Evolutionary conservation across 2,113 vertebrate species (phyloP).

Genomic region (Felis chaus): DNA sequence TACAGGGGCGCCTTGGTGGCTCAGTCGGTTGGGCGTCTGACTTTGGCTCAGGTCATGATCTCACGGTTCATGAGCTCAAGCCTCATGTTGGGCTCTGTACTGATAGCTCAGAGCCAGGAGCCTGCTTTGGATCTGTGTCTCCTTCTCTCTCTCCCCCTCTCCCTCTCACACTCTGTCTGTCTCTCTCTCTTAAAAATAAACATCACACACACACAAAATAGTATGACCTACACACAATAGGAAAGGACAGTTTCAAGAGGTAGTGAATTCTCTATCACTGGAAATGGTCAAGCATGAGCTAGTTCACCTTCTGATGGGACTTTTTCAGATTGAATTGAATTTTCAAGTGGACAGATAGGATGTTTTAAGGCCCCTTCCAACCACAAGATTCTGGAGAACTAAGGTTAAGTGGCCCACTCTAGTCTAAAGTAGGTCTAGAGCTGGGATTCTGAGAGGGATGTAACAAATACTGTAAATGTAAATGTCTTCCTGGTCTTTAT

Average conservation of each 20-base stretch:
- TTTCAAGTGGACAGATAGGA: neutral
- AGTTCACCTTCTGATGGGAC: neutral
- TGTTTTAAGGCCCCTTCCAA: neutral
- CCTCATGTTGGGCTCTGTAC: too few species aligned
- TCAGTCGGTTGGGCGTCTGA: too few species aligned
- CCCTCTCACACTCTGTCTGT: too few species aligned
- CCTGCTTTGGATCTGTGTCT: too few species aligned
- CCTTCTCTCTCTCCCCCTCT: too few species aligned
- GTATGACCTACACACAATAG: neutral
- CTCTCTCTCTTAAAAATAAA: too few species aligned
- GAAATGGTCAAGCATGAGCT: neutral
- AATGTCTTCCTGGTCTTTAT: neutral
- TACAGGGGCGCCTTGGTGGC: neutral
- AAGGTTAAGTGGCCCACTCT: neutral
- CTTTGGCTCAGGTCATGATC: too few species aligned
- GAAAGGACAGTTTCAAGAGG: neutral
- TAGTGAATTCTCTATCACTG: neutral
- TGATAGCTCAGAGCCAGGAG: too few species aligned
- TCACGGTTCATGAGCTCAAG: too few species aligned
- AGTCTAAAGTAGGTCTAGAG: neutral
- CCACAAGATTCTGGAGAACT: neutral
- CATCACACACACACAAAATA: neutral
- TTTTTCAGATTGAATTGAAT: neutral
- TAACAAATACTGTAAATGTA: slow-evolving; percentile 21
- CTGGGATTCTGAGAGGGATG: neutral